A percentile compares a stretch with the other conserved stretches of the same genome.
Evolutionary conservation across 92 coral and sea anemone genomes (phyloP).

Genomic region (Porites divaricata): DNA sequence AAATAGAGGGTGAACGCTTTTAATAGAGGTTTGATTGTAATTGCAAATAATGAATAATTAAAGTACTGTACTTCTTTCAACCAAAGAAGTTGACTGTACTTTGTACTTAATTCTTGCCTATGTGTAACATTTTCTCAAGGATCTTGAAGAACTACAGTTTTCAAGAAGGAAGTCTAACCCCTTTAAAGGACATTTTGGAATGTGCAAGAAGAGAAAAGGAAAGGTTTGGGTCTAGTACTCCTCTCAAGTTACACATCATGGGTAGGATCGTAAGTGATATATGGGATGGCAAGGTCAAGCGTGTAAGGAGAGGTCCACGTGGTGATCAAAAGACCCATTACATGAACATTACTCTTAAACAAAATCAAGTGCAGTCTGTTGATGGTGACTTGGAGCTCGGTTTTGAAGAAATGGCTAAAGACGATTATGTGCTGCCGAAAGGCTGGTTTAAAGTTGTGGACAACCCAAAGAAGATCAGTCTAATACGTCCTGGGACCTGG

Average conservation of each 20-base stretch:
- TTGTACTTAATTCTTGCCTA: too few relatives aligned
- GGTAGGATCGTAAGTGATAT: background rate
- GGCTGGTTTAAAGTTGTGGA: slow-evolving; percentile 26
- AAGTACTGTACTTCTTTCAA: too few relatives aligned
- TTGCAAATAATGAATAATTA: too few relatives aligned
- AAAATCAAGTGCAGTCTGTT: background rate
- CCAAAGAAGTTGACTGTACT: too few relatives aligned
- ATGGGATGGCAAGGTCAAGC: slow-evolving; percentile 16
- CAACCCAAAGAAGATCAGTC: background rate
- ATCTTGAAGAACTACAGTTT: background rate
- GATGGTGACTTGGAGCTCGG: background rate
- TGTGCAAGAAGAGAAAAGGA: slow-evolving; percentile 1
- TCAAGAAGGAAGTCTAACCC: background rate
- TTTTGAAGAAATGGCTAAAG: background rate
- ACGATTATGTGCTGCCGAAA: background rate
- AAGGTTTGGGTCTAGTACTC: background rate
- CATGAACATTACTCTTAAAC: background rate
- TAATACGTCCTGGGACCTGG: background rate
- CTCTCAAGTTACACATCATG: background rate
- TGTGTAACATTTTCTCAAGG: background rate
- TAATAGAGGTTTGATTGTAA: too few relatives aligned
- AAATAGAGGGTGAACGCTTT: too few relatives aligned
- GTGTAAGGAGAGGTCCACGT: background rate
- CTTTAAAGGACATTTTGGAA: background rate
- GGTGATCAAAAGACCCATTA: background rate